phyloP scores from a whole-genome alignment of 2,797 vertebrate genomes.

The Neoniphon sammara region DNA sequence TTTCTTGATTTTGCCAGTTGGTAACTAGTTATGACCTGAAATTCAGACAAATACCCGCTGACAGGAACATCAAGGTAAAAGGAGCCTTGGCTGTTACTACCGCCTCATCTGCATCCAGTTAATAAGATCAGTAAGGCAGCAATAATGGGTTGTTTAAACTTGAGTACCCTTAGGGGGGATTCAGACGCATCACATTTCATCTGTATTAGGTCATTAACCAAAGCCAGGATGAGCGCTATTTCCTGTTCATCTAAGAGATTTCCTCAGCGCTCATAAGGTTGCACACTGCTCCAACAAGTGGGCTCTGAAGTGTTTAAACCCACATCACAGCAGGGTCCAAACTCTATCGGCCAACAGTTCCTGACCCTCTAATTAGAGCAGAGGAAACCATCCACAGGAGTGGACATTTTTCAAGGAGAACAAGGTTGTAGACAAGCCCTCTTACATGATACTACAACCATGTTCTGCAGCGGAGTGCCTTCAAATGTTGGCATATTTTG shows the following conservation, averaged over 20 bases:
- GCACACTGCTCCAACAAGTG: not conserved
- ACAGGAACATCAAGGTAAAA: too few species aligned
- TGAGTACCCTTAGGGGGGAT: not conserved
- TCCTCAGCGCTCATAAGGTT: not conserved
- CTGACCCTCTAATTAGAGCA: conserved; percentile 9
- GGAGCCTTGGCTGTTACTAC: too few species aligned
- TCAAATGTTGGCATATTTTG: not conserved
- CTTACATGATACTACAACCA: not conserved
- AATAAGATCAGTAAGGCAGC: not conserved
- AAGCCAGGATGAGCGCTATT: not conserved
- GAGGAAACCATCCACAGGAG: not conserved
- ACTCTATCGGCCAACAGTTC: conserved; percentile 4
- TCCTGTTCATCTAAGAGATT: not conserved
- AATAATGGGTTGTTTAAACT: not conserved
- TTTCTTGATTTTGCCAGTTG: too few species aligned
- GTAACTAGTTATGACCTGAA: too few species aligned
- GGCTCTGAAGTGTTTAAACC: not conserved
- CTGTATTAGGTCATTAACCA: not conserved
- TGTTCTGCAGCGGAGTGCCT: not conserved
- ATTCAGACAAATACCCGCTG: too few species aligned
- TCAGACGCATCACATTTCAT: conserved; percentile 1
- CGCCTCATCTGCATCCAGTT: not conserved
- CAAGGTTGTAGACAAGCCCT: not conserved
- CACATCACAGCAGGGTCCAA: conserved; percentile 10
- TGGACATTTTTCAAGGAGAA: not conserved